Evolutionary conservation across 2,797 vertebrate species (phyloP).

Genomic region (Trematomus bernacchii): DNA sequence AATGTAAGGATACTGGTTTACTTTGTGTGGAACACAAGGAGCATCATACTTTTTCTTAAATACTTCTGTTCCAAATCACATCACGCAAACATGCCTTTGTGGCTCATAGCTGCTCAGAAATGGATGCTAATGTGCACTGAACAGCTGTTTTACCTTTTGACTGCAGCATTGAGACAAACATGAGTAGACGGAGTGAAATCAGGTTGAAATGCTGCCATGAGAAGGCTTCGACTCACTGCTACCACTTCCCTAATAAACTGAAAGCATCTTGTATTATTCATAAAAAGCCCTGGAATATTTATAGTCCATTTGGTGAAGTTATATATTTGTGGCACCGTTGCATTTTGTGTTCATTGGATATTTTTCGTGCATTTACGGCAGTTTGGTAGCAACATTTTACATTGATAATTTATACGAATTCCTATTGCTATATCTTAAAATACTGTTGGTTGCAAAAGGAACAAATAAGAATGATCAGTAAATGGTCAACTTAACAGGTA

Average conservation of each 20-base stretch:
- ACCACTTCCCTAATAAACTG: conserved; percentile 27
- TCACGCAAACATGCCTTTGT: not conserved
- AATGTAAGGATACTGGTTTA: not conserved
- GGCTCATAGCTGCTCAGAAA: not conserved
- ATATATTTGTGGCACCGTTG: conserved; percentile 1
- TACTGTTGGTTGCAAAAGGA: not conserved
- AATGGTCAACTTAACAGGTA: not conserved
- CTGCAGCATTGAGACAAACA: not conserved
- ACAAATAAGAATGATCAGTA: not conserved
- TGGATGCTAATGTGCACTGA: not conserved
- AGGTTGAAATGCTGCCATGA: conserved; percentile 6
- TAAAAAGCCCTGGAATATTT: conserved; percentile 14
- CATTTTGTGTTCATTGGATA: conserved; percentile 3
- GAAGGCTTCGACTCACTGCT: conserved; percentile 6
- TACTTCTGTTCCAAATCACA: not conserved
- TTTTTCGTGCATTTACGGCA: not conserved
- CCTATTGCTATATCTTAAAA: not conserved
- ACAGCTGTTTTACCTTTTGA: not conserved
- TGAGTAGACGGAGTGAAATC: not conserved
- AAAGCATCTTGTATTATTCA: conserved; percentile 28
- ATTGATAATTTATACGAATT: not conserved
- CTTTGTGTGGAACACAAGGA: not conserved
- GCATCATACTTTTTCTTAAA: not conserved
- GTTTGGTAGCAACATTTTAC: not conserved
- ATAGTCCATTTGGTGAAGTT: not conserved